A percentile compares a stretch with the other conserved stretches of the same genome.
These are phyloP conservation scores for Drosophila auraria DNA, from an alignment of 1,140 invertebrate genomes.

Conservation along the genomic window DNA sequence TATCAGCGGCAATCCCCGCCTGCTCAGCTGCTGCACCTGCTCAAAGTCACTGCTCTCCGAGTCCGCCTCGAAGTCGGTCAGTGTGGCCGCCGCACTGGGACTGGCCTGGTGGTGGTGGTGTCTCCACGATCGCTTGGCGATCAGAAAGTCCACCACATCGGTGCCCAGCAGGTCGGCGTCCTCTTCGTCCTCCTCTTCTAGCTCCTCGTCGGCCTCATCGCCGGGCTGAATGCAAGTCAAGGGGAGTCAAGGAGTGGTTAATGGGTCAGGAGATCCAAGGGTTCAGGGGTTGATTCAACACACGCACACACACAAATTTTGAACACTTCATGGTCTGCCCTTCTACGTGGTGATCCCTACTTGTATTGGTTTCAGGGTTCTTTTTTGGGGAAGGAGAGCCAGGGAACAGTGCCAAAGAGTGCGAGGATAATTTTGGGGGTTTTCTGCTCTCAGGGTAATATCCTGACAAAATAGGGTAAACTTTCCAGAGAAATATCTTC, in stretches of 20 bases:
- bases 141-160: slow-evolving; percentile 71
- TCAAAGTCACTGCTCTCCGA: slow-evolving; percentile 84
- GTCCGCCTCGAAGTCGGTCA: slow-evolving; percentile 84
- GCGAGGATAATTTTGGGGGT: slow-evolving; percentile 14
- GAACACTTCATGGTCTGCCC: slow-evolving; percentile 42
- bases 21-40: slow-evolving; percentile 58
- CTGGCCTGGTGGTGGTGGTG: slow-evolving; percentile 23
- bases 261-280: slow-evolving; percentile 31
- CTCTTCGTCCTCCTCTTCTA: slow-evolving; percentile 65
- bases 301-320: slow-evolving; percentile 19
- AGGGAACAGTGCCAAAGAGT: slow-evolving; percentile 3
- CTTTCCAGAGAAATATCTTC: not conserved
- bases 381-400: slow-evolving; percentile 1
- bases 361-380: slow-evolving; percentile 8
- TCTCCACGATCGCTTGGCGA: slow-evolving; percentile 67
- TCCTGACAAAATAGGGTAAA: too few relatives aligned
- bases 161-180: slow-evolving; percentile 22
- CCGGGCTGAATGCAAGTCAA: slow-evolving; percentile 61
- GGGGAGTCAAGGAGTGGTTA: slow-evolving; percentile 36
- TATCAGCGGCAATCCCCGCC: slow-evolving; percentile 22
- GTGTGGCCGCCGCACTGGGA: slow-evolving; percentile 43
- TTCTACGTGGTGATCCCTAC: slow-evolving; percentile 52
- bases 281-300: slow-evolving; percentile 12
- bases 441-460: not conserved
- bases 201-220: slow-evolving; percentile 76